Evolutionary conservation across 2,797 vertebrate genomes (phyloP).

Genomic region (Harpagifer antarcticus): DNA sequence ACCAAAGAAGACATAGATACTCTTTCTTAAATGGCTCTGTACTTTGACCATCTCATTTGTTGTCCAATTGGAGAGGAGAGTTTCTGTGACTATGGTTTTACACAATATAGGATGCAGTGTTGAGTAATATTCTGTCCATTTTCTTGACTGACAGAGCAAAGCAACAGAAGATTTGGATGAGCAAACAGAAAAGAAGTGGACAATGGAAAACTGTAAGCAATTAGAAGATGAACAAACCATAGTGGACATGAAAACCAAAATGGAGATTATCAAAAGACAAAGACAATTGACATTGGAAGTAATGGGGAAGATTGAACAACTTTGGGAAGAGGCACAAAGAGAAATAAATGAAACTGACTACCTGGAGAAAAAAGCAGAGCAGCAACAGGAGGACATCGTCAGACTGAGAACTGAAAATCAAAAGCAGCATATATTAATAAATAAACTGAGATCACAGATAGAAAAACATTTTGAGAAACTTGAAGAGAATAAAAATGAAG

Average conservation of each 20-base stretch:
- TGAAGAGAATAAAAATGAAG: constrained; percentile 48
- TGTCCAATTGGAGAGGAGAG: background rate
- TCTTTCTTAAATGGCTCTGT: background rate
- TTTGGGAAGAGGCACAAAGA: constrained; percentile 63
- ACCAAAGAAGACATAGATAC: background rate
- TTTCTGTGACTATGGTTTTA: background rate
- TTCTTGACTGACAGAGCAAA: constrained; percentile 63
- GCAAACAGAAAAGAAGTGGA: constrained; percentile 56
- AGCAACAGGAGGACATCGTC: constrained; percentile 65
- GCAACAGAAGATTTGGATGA: constrained; percentile 57
- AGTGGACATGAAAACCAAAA: constrained; percentile 45
- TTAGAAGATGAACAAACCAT: constrained; percentile 39
- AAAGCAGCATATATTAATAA: constrained; percentile 47
- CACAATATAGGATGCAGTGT: background rate
- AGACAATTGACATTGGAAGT: constrained; percentile 55
- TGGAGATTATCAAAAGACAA: constrained; percentile 60
- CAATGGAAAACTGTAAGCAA: constrained; percentile 41
- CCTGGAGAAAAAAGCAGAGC: constrained; percentile 59
- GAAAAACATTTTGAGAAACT: constrained; percentile 50
- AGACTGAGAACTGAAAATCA: constrained; percentile 64
- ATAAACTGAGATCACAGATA: constrained; percentile 52
- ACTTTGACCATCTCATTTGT: background rate
- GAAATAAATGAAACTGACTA: constrained; percentile 53
- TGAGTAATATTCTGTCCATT: constrained; percentile 16
- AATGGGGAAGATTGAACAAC: constrained; percentile 66